Conservation (phyloP, 2,113 vertebrate species). For the Cettia cetti region DNA sequence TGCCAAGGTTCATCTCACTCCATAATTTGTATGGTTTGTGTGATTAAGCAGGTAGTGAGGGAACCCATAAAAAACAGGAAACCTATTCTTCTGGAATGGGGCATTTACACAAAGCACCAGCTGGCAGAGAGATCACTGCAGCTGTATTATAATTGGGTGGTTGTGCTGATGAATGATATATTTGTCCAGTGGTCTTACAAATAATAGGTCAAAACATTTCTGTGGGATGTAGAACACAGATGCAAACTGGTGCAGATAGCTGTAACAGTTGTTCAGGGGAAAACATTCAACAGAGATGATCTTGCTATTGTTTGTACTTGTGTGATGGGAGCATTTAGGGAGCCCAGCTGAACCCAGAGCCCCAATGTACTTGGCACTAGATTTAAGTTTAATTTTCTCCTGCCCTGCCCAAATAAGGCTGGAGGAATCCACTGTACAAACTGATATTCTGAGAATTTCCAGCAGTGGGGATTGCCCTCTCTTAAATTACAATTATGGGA, state of each 20-base stretch:
- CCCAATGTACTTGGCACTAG: background rate
- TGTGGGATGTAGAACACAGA: background rate
- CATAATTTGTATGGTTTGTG: background rate
- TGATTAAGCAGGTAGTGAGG: conserved; percentile 36
- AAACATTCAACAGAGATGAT: background rate
- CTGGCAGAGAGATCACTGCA: background rate
- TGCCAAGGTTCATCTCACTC: background rate
- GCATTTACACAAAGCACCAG: conserved; percentile 37
- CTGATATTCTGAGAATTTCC: background rate
- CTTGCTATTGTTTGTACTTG: background rate
- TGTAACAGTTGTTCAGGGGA: background rate
- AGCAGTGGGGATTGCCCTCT: background rate
- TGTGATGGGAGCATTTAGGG: background rate
- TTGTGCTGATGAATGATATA: conserved; percentile 39
- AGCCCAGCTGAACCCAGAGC: background rate
- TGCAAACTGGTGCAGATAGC: background rate
- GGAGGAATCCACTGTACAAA: background rate
- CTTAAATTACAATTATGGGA: background rate
- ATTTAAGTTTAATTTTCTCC: background rate
- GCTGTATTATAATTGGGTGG: conserved; percentile 44
- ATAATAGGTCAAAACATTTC: conserved; percentile 40
- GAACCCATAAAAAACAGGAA: background rate
- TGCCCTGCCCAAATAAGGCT: background rate
- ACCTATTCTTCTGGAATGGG: conserved; percentile 15
- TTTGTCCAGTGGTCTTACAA: conserved; percentile 47